These are phyloP conservation scores for Marmota monax DNA, from an alignment of 2,113 vertebrate species.

Conservation along the genomic window DNA sequence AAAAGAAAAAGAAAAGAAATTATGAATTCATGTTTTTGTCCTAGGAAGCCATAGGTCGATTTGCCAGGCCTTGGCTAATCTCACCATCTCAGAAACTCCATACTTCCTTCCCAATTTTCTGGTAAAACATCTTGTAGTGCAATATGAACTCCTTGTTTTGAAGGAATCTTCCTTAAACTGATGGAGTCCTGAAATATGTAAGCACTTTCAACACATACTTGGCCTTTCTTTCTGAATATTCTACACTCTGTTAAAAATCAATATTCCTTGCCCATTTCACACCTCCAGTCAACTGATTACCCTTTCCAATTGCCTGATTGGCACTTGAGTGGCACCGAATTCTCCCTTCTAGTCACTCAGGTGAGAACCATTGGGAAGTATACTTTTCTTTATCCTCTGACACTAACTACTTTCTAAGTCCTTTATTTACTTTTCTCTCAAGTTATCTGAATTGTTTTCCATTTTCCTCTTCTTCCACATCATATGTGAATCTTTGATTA, in stretches of 20 bases:
- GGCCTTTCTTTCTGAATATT: not conserved
- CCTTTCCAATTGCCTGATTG: not conserved
- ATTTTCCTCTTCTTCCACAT: not conserved
- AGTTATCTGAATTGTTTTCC: not conserved
- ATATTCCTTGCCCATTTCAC: not conserved
- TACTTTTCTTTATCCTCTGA: not conserved
- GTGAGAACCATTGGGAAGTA: not conserved
- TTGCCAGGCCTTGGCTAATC: not conserved
- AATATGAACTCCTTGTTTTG: not conserved
- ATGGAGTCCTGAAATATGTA: not conserved
- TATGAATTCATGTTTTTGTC: not conserved
- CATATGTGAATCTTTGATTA: not conserved
- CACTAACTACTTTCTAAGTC: not conserved
- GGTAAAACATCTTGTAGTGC: not conserved
- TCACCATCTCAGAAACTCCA: not conserved
- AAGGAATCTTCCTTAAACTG: not conserved
- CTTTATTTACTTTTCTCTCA: constrained; percentile 37
- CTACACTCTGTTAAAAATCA: not conserved
- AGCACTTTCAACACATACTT: not conserved
- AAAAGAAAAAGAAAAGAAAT: too few species aligned
- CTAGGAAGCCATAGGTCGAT: not conserved
- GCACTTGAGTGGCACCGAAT: not conserved
- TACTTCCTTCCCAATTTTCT: not conserved
- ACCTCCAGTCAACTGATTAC: not conserved
- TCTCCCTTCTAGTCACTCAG: not conserved